Base-by-base conservation (phyloP, 2,888 invertebrate species). In the Dastarcus helophoroides region DNA sequence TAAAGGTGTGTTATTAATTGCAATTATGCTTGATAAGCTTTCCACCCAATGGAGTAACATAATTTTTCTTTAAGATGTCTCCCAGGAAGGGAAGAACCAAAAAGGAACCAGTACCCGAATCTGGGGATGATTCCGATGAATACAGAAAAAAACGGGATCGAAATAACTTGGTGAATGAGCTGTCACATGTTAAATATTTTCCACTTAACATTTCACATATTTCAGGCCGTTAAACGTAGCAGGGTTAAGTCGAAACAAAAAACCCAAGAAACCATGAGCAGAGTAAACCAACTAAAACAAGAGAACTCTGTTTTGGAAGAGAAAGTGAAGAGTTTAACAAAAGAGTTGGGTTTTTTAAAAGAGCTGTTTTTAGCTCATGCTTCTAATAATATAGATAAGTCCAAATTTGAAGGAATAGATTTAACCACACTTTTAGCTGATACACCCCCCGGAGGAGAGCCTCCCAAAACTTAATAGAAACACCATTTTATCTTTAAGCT, bases 351-450 rank as follows among this genome's bases (percentile, higher is more conserved):
- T 25, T 81, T 85, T 49, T 62, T 86, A 6, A 85, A 85, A 57
- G 83, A 85, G 51, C 61, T 86, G 31, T 83, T 86, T 50, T 59
- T 85, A 39, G 81, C 82, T 3, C 83, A 84, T 54, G 83, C 84
- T 19, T 77, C 83, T 46, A 75, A 69, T 35, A 58, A 64, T 36
- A 62, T 63, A 5, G 56, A 58, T 38, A 64, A 62, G 30, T 50
- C 64, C 0, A 73, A 74, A 46, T 68, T 71, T 47, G 67, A 69
- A 17, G 68, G 67, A 2, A 55, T 72, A 9, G 69, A 74, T 50
- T 53, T 75, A 23, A 63, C 73, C 23, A 69, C 71, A 46, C 55
- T 75, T 0, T 46, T 73, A 14, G 65, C 65, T 43, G 73, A 73
- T 43, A 62, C 67, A 37, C 26, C n/a, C n/a, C n/a, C n/a, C n/a